Percentiles rank a stretch among this genome's conserved stretches.
These are phyloP conservation scores for Scatophagus argus DNA, from an alignment of 2,113 vertebrate species.

Conservation along the genomic window DNA sequence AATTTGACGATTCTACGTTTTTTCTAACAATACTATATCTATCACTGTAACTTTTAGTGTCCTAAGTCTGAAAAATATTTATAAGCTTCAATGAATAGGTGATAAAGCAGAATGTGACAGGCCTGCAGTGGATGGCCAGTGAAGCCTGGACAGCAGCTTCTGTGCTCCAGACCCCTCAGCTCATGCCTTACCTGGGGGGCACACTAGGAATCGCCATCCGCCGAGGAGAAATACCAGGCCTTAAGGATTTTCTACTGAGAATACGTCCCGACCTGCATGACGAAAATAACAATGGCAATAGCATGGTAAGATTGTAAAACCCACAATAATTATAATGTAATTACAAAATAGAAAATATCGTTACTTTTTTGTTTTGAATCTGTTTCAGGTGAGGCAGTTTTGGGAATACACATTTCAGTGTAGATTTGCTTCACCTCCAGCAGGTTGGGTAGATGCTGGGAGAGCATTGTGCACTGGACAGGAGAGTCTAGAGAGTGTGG, in stretches of 20 bases:
- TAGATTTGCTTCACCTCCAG: constrained; percentile 62
- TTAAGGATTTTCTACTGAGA: constrained; percentile 70
- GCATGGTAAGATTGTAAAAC: constrained; percentile 56
- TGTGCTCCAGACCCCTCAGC: constrained; percentile 55
- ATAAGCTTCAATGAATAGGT: constrained; percentile 32
- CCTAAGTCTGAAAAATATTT: not conserved
- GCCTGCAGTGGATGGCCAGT: constrained; percentile 81
- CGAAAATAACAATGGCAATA: constrained; percentile 38
- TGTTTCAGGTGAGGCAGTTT: constrained; percentile 67
- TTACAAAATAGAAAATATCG: not conserved
- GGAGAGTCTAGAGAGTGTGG: constrained; percentile 64
- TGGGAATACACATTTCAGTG: constrained; percentile 80
- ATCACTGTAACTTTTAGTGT: not conserved
- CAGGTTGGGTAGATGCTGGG: constrained; percentile 32
- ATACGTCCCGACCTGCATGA: constrained; percentile 57
- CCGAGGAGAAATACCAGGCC: constrained; percentile 75
- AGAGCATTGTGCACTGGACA: constrained; percentile 67
- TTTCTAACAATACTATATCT: not conserved
- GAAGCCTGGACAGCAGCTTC: constrained; percentile 78
- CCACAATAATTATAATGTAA: not conserved
- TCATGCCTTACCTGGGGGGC: constrained; percentile 75
- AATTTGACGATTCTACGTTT: too few species aligned
- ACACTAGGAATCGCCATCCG: constrained; percentile 81
- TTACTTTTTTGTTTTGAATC: not conserved
- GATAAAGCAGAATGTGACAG: constrained; percentile 70